Evolutionary conservation across 2,797 vertebrate genomes (phyloP), one percentile per base, ranked within the genome.

Genomic region (Halcyon smyrnensis): DNA sequence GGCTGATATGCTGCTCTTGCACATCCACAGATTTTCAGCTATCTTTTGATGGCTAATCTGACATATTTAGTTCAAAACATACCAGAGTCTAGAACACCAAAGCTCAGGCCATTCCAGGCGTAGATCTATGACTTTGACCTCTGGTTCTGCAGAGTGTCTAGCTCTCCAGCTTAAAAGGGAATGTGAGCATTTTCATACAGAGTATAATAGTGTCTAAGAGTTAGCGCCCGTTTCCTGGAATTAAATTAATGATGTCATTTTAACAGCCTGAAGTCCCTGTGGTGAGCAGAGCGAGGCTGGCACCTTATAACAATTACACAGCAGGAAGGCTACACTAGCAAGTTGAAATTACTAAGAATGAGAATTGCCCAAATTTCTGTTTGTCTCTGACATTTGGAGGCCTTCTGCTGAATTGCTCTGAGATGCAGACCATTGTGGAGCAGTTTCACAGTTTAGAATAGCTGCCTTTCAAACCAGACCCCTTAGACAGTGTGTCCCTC

Each of bases 61-160:
- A 32, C 1, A 1, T 11, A 20, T 48, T 70, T 15, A 27, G 8
- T 36, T 18, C 4, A 21, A 63, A 56, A 12, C 1, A 1, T 4
- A 16, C 46, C 28, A 15, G 21, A 16, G 6, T 73, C 8, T 12
- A 46, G 10, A 70, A 23, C 25, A 34, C 24, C 32, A 28, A 50
- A 74, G 30, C 6, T 78, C 15, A 15, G 12, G 39, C 20, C 9
- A 5, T 56, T 67, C 16, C 9, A 63, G 43, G 9, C 60, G 45
- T 4, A 46, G 12, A 20, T 8, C 0, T 28, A 6, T 5, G 20
- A n/a, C 11, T n/a, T 43, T 36, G 19, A 32, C 21, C 21, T 36
- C 48, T 20, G 19, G 19, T 65, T 89, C 62, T 81, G 7, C 34
- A 45, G 27, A 24, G 6, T 19, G 6, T 14, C 24, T 21, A 34